These are phyloP conservation scores for Oligia strigilis DNA, from an alignment of 2,888 invertebrate species.

Conservation along the genomic window DNA sequence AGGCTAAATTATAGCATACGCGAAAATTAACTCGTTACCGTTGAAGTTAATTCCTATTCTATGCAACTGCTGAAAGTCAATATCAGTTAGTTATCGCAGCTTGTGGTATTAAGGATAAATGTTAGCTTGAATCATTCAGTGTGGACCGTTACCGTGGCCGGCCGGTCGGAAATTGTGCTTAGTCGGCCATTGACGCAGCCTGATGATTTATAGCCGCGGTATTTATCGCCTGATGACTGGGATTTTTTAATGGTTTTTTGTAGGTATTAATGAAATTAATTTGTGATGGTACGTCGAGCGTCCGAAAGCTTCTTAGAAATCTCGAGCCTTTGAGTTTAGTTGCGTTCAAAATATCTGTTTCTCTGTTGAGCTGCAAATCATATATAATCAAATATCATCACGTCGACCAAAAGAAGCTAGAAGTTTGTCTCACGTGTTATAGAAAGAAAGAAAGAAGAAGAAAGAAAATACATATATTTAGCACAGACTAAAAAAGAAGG, in stretches of 20 bases:
- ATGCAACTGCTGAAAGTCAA: slow-evolving; percentile 32
- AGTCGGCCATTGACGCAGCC: slow-evolving; percentile 39
- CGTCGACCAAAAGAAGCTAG: not conserved
- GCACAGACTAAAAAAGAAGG: too few relatives aligned
- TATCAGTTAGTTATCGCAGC: slow-evolving; percentile 46
- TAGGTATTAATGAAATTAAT: not conserved
- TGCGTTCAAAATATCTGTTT: too few relatives aligned
- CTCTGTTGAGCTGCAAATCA: not conserved
- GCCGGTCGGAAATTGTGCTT: slow-evolving; percentile 59
- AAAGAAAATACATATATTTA: too few relatives aligned
- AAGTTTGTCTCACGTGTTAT: not conserved
- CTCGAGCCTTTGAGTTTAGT: not conserved
- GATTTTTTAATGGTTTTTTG: slow-evolving; percentile 25
- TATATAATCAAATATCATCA: not conserved
- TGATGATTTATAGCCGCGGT: slow-evolving; percentile 44
- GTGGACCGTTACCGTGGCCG: slow-evolving; percentile 7
- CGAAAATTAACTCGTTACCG: not conserved
- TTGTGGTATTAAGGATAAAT: slow-evolving; percentile 44
- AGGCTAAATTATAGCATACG: not conserved
- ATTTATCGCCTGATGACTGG: slow-evolving; percentile 33
- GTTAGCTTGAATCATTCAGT: slow-evolving; percentile 50
- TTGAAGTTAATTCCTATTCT: slow-evolving; percentile 1
- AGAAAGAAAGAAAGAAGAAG: too few relatives aligned
- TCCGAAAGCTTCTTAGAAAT: not conserved
- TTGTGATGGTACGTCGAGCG: not conserved